These are phyloP conservation scores for Eupleurogrammus muticus DNA, from an alignment of 2,797 vertebrate species.

Conservation along the genomic window DNA sequence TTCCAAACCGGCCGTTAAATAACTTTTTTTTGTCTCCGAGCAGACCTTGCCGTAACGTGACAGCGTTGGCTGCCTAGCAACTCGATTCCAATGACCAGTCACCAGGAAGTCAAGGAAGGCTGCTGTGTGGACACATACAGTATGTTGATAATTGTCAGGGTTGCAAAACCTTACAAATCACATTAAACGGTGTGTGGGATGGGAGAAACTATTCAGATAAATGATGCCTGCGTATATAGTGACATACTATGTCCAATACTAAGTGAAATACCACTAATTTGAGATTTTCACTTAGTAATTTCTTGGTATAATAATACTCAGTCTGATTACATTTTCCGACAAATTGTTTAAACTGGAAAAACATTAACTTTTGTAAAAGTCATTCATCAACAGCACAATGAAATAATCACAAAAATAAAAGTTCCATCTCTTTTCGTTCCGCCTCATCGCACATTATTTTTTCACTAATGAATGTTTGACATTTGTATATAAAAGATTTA, in stretches of 20 bases:
- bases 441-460: background rate
- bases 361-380: background rate
- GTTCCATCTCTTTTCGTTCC: background rate
- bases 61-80: conserved; percentile 74
- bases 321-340: background rate
- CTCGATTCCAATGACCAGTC: conserved; percentile 64
- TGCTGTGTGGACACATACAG: conserved; percentile 5
- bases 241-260: background rate
- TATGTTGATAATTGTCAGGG: conserved; percentile 24
- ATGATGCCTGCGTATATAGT: conserved; percentile 23
- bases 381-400: conserved; percentile 4
- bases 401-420: too few relatives aligned
- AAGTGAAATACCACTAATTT: background rate
- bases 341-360: background rate
- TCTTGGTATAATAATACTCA: background rate
- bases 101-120: conserved; percentile 42
- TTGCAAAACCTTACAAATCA: background rate
- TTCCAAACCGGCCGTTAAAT: conserved; percentile 37
- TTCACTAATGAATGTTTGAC: conserved; percentile 50
- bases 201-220: conserved; percentile 36
- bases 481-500: conserved; percentile 61
- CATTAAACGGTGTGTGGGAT: conserved; percentile 22
- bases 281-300: background rate
- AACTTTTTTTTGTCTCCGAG: conserved; percentile 29
- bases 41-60: conserved; percentile 34